Percentiles rank a stretch among this genome's conserved stretches.
phyloP scores from a whole-genome alignment of 2,113 vertebrate genomes.

The Theristicus caerulescens region DNA sequence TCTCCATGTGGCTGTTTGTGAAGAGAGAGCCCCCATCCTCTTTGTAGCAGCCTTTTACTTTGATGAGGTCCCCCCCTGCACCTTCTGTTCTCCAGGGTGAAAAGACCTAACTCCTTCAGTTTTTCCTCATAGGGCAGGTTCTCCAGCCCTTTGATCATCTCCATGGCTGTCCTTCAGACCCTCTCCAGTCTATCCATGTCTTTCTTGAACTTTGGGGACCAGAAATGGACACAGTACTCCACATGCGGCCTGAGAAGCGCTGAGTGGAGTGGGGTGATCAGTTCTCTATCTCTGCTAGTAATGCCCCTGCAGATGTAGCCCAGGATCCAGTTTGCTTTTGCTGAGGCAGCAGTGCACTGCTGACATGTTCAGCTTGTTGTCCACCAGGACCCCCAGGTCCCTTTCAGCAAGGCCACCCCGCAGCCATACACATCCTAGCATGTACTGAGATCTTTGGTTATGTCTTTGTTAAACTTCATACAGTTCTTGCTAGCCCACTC shows the following conservation, averaged over 20 bases:
- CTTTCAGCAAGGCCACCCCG: neutral
- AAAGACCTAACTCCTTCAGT: neutral
- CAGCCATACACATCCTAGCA: neutral
- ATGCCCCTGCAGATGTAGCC: neutral
- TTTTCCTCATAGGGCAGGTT: neutral
- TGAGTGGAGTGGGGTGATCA: neutral
- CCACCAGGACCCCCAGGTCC: neutral
- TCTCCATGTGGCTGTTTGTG: neutral
- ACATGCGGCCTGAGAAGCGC: neutral
- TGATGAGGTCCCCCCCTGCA: neutral
- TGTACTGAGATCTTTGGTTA: neutral
- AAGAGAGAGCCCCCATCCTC: neutral
- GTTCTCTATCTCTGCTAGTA: neutral
- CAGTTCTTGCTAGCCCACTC: neutral
- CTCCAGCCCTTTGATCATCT: neutral
- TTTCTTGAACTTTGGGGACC: neutral
- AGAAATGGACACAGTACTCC: neutral
- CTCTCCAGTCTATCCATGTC: neutral
- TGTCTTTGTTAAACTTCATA: neutral
- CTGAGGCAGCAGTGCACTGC: neutral
- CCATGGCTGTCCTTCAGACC: neutral
- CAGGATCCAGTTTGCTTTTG: neutral
- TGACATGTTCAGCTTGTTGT: neutral
- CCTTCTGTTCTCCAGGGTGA: neutral
- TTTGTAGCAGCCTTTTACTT: neutral